Percentiles rank a stretch among this genome's conserved stretches.
These are phyloP conservation scores for Napeogenes sylphis DNA, from an alignment of 2,888 invertebrate species.

Conservation along the genomic window DNA sequence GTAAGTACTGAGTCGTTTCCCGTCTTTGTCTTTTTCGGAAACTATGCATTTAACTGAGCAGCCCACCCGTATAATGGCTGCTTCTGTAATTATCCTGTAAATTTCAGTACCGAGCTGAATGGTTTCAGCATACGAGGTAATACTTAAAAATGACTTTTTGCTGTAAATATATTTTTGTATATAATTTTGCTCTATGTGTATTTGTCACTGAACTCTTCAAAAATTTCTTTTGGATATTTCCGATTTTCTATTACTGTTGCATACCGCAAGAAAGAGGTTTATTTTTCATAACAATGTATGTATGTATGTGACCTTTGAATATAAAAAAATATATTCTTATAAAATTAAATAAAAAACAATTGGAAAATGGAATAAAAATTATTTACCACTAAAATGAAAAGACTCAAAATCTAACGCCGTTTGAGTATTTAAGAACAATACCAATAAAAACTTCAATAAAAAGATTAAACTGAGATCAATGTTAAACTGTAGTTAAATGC, in stretches of 20 bases:
- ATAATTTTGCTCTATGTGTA: too few species aligned
- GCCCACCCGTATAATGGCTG: conserved; percentile 53
- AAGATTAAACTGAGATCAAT: background rate
- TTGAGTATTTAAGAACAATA: too few species aligned
- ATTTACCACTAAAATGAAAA: too few species aligned
- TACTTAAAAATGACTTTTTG: background rate
- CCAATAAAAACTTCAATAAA: too few species aligned
- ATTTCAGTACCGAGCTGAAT: conserved; percentile 24
- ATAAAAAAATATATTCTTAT: background rate
- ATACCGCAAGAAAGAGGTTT: too few species aligned
- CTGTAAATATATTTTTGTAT: background rate
- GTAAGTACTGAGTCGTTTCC: too few species aligned
- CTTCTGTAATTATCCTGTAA: conserved; percentile 57
- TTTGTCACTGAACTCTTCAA: too few species aligned
- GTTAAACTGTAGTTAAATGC: conserved; percentile 1
- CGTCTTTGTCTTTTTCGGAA: conserved; percentile 30
- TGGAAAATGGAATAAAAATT: too few species aligned
- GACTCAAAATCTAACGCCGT: too few species aligned
- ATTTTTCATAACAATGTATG: too few species aligned
- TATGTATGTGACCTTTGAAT: background rate
- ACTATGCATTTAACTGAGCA: conserved; percentile 43
- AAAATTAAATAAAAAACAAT: background rate
- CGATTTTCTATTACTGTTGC: too few species aligned
- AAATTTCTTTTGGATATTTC: too few species aligned
- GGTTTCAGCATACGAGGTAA: conserved; percentile 12